A percentile compares a stretch with the other conserved stretches of the same genome.
Conservation (phyloP, 2,113 vertebrate genomes). For the Scortum barcoo region DNA sequence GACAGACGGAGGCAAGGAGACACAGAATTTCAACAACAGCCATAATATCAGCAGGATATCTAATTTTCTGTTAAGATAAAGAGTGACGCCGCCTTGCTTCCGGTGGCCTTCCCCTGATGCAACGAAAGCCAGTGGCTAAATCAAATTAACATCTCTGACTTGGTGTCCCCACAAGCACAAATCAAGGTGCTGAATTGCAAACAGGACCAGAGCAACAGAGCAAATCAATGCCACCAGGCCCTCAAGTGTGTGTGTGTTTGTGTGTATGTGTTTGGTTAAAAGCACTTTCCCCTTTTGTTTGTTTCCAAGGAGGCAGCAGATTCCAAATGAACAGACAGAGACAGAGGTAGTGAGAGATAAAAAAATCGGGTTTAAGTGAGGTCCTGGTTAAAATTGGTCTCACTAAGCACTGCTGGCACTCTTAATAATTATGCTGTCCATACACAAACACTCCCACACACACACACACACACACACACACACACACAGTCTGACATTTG, state of each 20-base stretch:
- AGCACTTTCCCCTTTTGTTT: constrained; percentile 19
- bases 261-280: background rate
- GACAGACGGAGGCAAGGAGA: constrained; percentile 25
- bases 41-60: constrained; percentile 54
- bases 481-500: background rate
- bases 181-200: constrained; percentile 67
- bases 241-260: background rate
- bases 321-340: constrained; percentile 22
- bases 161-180: constrained; percentile 58
- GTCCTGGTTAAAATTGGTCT: background rate
- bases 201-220: constrained; percentile 64
- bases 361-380: constrained; percentile 38
- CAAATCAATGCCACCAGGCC: constrained; percentile 59
- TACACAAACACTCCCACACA: background rate
- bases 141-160: constrained; percentile 69
- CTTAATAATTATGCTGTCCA: constrained; percentile 3
- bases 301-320: constrained; percentile 39
- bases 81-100: constrained; percentile 31
- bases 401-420: background rate
- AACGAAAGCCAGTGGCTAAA: constrained; percentile 56
- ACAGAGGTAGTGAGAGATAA: constrained; percentile 8
- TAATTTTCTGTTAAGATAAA: constrained; percentile 62
- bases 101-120: constrained; percentile 30
- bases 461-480: constrained; percentile 6
- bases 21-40: constrained; percentile 2